phyloP scores from a whole-genome alignment of 2,888 invertebrate species.

The Byasa hedistus region DNA sequence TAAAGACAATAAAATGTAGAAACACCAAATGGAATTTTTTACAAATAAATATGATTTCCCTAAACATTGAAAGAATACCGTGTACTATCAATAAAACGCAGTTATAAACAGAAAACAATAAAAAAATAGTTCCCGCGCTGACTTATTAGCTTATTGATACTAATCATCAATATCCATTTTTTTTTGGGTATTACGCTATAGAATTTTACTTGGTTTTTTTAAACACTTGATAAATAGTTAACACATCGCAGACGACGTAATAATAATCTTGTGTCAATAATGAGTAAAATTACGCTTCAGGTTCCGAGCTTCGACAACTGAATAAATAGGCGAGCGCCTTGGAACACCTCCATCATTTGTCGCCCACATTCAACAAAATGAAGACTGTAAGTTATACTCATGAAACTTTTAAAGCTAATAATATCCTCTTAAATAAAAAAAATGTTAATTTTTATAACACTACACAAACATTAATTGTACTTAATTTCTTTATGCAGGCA shows the following conservation, averaged over 20 bases:
- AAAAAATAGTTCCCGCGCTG: no score
- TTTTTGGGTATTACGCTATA: neutral
- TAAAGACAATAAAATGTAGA: no score
- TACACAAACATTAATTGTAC: neutral
- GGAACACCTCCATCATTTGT: constrained; percentile 6
- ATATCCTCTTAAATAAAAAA: neutral
- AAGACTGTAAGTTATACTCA: constrained; percentile 18
- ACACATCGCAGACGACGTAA: constrained; percentile 5
- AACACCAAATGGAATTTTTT: no score
- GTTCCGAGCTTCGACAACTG: constrained; percentile 7
- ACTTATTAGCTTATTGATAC: no score
- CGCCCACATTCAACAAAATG: constrained; percentile 17
- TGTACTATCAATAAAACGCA: no score
- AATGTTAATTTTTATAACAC: neutral
- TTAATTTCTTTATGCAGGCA: constrained; percentile 42
- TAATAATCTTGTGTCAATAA: constrained; percentile 19
- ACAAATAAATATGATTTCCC: no score
- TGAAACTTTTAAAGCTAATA: neutral
- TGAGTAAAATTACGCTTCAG: constrained; percentile 18
- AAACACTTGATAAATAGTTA: neutral
- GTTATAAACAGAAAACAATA: no score
- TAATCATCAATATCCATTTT: no score
- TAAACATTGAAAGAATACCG: no score
- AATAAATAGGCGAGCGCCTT: constrained; percentile 18
- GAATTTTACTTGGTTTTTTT: neutral